A percentile compares a stretch with the other conserved stretches of the same genome.
phyloP scores from a whole-genome alignment of 1,140 invertebrate species.

The Neomicropteryx cornuta region DNA sequence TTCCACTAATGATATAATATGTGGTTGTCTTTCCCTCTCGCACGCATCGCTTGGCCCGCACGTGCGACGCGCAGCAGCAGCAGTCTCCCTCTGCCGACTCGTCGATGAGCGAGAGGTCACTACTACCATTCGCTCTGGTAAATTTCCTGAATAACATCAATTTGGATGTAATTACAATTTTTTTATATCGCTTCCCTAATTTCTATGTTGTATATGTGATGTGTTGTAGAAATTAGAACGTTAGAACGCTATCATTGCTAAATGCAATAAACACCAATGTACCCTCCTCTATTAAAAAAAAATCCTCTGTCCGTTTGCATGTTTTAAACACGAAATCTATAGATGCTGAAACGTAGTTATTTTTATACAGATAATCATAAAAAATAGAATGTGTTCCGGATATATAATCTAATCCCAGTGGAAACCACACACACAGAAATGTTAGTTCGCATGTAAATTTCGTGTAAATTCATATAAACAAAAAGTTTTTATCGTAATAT shows the following conservation, averaged over 20 bases:
- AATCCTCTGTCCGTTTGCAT: too few relatives aligned
- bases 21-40: slow-evolving; percentile 19
- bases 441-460: too few relatives aligned
- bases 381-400: too few relatives aligned
- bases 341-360: background rate
- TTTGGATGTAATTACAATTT: slow-evolving; percentile 36
- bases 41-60: slow-evolving; percentile 19
- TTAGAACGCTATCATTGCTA: too few relatives aligned
- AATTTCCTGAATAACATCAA: slow-evolving; percentile 37
- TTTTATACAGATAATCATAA: slow-evolving; percentile 2
- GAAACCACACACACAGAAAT: too few relatives aligned
- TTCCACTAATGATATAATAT: slow-evolving; percentile 7
- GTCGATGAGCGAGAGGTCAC: slow-evolving; percentile 38
- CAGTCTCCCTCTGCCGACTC: slow-evolving; percentile 41
- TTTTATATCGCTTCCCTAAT: slow-evolving; percentile 23
- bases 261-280: too few relatives aligned
- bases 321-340: too few relatives aligned
- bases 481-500: background rate
- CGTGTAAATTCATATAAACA: background rate
- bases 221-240: too few relatives aligned
- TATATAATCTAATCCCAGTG: too few relatives aligned
- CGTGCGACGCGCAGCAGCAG: slow-evolving; percentile 32
- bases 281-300: too few relatives aligned
- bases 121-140: slow-evolving; percentile 39
- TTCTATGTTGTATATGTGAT: too few relatives aligned